Evolutionary conservation across 2,797 vertebrate genomes (phyloP), one percentile per base, ranked within the genome.

Genomic region (Poeciliopsis presidionis): DNA sequence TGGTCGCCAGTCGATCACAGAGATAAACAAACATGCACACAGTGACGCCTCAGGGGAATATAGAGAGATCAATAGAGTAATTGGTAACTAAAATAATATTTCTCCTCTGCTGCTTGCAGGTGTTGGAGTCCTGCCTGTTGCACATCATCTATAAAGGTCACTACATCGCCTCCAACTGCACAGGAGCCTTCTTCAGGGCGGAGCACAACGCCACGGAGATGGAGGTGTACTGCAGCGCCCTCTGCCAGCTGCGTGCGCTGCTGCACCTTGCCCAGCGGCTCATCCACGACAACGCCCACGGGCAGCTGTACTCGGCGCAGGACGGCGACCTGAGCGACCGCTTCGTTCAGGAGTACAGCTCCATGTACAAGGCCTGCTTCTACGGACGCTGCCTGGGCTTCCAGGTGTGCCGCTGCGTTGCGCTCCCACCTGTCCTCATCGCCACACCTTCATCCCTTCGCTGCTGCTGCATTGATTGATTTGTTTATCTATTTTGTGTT

Each of bases 371-470:
- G 80, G 96, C 96, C 73, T 97, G 97, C 77, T 98, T 98, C 94
- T 98, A 98, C 0, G 97, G 97, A 1, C 96, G 97, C 86, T 98
- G 97, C 65, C 93, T 98, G 71, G 97, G 97, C 75, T 98, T 98
- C 76, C 97, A 98, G 96, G 97, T 98, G 75, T 83, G 92, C 8
- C 1, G 11, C 55, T 2, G 55, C n/a, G 4, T 4, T 12, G 13
- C 9, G 9, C 25, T 20, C 55, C 25, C 6, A 14, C 28, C 57
- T 30, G 57, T 9, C n/a, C n/a, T 13, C n/a, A 9, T 12, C 53
- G 49, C 7, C 20, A 8, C 18, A 25, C 25, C 25, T 28, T 57
- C 25, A 57, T 25, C 53, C 53, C 9, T n/a, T 55, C 4, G 4
- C 6, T 20, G 51, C 51, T 55, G 51, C 22, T 55, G 22, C 22